Evolutionary conservation across 2,113 vertebrate species (phyloP).

Genomic region (Eretmochelys imbricata): DNA sequence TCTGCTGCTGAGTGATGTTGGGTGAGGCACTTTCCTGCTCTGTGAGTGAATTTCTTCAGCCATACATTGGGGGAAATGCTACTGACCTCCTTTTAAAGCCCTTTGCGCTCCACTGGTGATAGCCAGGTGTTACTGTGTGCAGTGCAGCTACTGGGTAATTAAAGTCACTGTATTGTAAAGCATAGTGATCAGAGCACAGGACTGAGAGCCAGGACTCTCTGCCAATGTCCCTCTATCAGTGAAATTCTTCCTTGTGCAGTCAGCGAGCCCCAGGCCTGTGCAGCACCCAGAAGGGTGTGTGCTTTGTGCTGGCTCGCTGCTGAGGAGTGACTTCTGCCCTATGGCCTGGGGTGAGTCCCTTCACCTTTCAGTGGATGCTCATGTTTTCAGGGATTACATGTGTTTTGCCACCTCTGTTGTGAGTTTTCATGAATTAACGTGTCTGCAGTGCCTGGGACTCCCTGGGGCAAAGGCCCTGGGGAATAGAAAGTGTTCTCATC

Average conservation of each 20-base stretch:
- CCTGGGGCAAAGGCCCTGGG: not conserved
- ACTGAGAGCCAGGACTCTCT: not conserved
- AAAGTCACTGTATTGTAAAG: not conserved
- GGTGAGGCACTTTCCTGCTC: not conserved
- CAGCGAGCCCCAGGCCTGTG: too few relatives aligned
- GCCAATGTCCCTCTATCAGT: not conserved
- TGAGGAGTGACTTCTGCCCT: not conserved
- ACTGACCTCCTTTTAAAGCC: not conserved
- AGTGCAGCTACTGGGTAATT: not conserved
- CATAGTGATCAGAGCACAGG: not conserved
- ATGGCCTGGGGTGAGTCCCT: not conserved
- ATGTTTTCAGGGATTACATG: not conserved
- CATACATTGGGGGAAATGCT: not conserved
- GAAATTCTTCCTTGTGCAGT: too few relatives aligned
- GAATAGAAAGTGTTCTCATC: not conserved
- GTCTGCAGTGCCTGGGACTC: not conserved
- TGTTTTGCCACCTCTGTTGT: too few relatives aligned
- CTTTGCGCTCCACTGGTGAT: not conserved
- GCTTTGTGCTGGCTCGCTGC: too few relatives aligned
- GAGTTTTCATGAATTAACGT: not conserved
- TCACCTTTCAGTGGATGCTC: too few relatives aligned
- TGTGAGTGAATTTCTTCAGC: not conserved
- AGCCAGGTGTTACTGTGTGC: not conserved
- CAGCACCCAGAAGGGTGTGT: too few relatives aligned
- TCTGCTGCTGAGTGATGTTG: not conserved